A percentile compares a stretch with the other conserved stretches of the same genome.
Evolutionary conservation across 64 coral and sea anemone genomes (phyloP).

Genomic region (Trachythela sp.): DNA sequence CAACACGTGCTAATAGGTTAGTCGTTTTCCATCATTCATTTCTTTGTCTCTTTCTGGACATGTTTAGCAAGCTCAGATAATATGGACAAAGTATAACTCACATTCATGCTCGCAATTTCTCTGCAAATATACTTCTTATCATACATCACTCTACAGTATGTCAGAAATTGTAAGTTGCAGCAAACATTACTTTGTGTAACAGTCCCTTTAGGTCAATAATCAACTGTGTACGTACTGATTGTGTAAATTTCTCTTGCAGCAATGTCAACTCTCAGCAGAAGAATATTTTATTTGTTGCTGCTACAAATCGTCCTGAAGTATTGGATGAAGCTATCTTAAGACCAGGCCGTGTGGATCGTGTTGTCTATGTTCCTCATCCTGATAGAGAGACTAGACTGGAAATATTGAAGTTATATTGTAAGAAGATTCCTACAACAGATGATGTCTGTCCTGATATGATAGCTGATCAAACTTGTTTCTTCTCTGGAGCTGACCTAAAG

Average conservation of each 20-base stretch:
- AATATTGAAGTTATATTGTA: conserved; percentile 81
- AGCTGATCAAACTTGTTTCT: conserved; percentile 63
- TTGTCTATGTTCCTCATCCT: conserved; percentile 90
- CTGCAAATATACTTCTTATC: too few relatives aligned
- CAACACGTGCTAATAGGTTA: neutral
- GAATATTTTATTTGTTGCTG: conserved; percentile 70
- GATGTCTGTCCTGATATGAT: conserved; percentile 64
- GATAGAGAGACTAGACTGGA: conserved; percentile 72
- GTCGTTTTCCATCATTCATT: neutral
- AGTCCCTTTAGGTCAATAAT: neutral
- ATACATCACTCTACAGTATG: too few relatives aligned
- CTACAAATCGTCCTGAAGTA: conserved; percentile 81
- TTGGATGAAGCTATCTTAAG: conserved; percentile 85
- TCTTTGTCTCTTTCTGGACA: neutral
- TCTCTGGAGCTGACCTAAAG: conserved; percentile 88
- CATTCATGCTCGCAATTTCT: too few relatives aligned
- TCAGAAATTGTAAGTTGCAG: too few relatives aligned
- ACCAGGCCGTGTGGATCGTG: conserved; percentile 79
- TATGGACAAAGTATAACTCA: too few relatives aligned
- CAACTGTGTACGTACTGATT: too few relatives aligned
- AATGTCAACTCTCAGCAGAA: neutral
- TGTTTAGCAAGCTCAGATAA: too few relatives aligned
- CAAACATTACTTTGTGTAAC: too few relatives aligned
- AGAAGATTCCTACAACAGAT: conserved; percentile 53
- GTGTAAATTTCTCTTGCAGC: neutral